These are phyloP conservation scores for Aethina tumida DNA, from an alignment of 1,140 invertebrate species.

Conservation along the genomic window DNA sequence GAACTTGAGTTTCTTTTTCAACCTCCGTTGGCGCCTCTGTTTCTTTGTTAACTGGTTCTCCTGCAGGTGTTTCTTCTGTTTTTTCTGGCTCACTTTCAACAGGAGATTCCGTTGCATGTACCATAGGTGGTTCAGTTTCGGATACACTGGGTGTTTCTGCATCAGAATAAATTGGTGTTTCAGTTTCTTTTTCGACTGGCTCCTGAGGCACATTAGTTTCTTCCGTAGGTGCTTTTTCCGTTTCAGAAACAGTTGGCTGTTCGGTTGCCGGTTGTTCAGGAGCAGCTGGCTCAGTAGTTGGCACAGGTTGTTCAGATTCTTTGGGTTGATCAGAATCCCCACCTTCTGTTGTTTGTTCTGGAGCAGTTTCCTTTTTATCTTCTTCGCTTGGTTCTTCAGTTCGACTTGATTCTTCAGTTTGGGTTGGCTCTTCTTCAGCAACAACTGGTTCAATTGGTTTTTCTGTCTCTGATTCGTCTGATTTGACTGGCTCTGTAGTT, in stretches of 20 bases:
- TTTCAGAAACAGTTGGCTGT: constrained; percentile 3
- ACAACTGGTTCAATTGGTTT: too few relatives aligned
- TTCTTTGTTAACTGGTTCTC: constrained; percentile 21
- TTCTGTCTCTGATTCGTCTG: constrained; percentile 7
- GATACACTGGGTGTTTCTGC: constrained; percentile 10
- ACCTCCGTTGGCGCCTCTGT: constrained; percentile 36
- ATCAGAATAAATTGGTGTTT: constrained; percentile 1
- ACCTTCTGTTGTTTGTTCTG: background rate
- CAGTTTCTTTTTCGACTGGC: constrained; percentile 5
- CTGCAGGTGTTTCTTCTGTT: constrained; percentile 33
- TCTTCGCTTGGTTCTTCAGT: constrained; percentile 5
- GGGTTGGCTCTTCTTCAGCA: too few relatives aligned
- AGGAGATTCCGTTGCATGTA: too few relatives aligned
- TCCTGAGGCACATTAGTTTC: background rate
- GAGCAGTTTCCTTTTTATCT: constrained; percentile 9
- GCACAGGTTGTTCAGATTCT: constrained; percentile 4
- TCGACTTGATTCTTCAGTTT: constrained; percentile 4
- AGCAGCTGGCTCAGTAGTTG: background rate
- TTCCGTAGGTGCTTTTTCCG: background rate
- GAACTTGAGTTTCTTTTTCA: constrained; percentile 20
- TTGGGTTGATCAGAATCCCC: too few relatives aligned
- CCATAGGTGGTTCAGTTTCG: constrained; percentile 11
- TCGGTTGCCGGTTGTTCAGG: constrained; percentile 5
- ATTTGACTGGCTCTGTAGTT: constrained; percentile 5
- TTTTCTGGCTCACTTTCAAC: constrained; percentile 28